Percentiles rank a stretch among this genome's conserved stretches.
Conservation (phyloP, 2,888 invertebrate species). For the Argyresthia albistria region DNA sequence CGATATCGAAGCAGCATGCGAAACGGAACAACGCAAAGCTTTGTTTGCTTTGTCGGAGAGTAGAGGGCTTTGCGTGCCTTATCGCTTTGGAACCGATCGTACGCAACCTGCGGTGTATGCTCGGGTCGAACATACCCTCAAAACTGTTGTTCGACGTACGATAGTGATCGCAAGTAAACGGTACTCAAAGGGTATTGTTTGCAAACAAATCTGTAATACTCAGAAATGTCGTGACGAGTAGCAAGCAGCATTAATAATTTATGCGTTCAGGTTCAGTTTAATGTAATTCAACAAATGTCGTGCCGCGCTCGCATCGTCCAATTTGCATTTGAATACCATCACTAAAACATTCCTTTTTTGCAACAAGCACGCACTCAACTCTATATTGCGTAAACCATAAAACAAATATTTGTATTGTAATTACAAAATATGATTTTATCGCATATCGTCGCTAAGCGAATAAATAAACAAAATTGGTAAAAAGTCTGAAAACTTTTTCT, state of each 20-base stretch:
- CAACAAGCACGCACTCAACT: constrained; percentile 17
- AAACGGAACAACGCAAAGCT: background rate
- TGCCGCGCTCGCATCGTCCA: constrained; percentile 15
- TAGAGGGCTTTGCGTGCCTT: constrained; percentile 36
- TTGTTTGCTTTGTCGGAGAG: no score
- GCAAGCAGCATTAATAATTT: background rate
- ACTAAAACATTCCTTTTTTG: constrained; percentile 30
- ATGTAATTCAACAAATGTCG: constrained; percentile 14
- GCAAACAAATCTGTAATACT: constrained; percentile 18
- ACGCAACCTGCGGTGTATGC: constrained; percentile 29
- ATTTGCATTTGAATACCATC: constrained; percentile 41
- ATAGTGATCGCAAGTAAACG: constrained; percentile 35
- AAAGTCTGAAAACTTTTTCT: constrained; percentile 33
- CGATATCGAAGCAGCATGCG: constrained; percentile 6
- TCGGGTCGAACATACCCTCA: constrained; percentile 38
- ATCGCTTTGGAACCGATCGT: constrained; percentile 32
- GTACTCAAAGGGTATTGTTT: constrained; percentile 17
- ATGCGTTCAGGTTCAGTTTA: background rate
- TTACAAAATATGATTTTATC: constrained; percentile 55
- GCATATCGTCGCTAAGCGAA: constrained; percentile 30
- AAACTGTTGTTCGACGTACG: constrained; percentile 45
- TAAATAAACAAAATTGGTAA: constrained; percentile 52
- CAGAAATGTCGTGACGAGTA: background rate
- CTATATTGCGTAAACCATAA: no score
- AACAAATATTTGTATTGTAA: constrained; percentile 15